Conservation (phyloP, 2,113 vertebrate genomes). For the Syngnathus typhle region DNA sequence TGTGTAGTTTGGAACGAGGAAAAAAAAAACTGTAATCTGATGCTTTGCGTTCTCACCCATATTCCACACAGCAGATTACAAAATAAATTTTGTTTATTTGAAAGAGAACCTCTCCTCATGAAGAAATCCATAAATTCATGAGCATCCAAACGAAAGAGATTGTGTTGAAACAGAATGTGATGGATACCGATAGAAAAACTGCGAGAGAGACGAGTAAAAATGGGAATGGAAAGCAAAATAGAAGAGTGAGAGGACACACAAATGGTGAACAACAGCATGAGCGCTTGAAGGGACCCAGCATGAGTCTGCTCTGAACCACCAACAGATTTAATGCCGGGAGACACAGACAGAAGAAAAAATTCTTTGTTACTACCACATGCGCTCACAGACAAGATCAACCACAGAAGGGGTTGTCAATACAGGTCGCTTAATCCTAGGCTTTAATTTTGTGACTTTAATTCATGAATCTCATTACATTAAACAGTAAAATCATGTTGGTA, state of each 20-base stretch:
- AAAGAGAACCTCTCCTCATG: slow-evolving; percentile 51
- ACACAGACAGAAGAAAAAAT: slow-evolving; percentile 49
- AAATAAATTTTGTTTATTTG: slow-evolving; percentile 65
- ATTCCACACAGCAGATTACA: slow-evolving; percentile 61
- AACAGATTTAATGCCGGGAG: slow-evolving; percentile 49
- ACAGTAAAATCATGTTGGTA: background rate
- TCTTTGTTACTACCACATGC: slow-evolving; percentile 26
- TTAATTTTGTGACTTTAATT: background rate
- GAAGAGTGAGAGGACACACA: slow-evolving; percentile 33
- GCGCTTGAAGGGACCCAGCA: slow-evolving; percentile 55
- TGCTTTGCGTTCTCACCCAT: slow-evolving; percentile 44
- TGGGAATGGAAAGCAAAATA: slow-evolving; percentile 13
- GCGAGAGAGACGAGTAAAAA: slow-evolving; percentile 9
- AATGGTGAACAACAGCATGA: slow-evolving; percentile 54
- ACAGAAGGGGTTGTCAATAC: background rate
- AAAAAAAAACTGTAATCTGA: slow-evolving; percentile 59
- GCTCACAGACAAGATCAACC: background rate
- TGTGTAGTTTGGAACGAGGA: slow-evolving; percentile 54
- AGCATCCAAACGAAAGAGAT: slow-evolving; percentile 59
- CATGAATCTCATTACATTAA: background rate
- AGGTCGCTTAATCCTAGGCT: too few relatives aligned
- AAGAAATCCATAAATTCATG: slow-evolving; percentile 71
- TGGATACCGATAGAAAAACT: slow-evolving; percentile 28
- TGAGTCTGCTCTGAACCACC: slow-evolving; percentile 56
- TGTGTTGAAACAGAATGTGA: slow-evolving; percentile 45